Percentiles rank a stretch among this genome's conserved stretches.
These are phyloP conservation scores for Strigamia maritima DNA, from an alignment of 2,888 invertebrate species.

Conservation along the genomic window DNA sequence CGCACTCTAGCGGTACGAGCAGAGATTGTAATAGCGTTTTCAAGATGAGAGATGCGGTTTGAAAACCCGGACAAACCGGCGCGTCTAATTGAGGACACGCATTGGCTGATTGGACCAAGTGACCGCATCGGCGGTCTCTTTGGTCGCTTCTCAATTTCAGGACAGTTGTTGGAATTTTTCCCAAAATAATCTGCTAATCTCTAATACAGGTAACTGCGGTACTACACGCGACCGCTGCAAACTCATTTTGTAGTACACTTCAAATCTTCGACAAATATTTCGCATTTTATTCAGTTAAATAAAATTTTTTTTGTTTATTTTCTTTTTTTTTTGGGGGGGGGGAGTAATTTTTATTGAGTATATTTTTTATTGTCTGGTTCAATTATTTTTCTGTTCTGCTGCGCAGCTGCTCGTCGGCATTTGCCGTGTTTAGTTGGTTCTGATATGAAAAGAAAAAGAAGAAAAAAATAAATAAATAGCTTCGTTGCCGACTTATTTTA, in stretches of 20 bases:
- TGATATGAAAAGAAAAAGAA: not conserved
- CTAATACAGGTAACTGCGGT: not conserved
- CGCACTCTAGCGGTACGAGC: not conserved
- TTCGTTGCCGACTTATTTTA: not conserved
- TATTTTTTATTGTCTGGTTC: no score
- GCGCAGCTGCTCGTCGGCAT: not conserved
- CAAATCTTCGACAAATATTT: not conserved
- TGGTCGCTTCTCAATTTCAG: not conserved
- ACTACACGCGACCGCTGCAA: not conserved
- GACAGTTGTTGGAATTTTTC: not conserved
- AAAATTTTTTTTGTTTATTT: no score
- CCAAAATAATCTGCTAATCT: not conserved
- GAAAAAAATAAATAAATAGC: not conserved
- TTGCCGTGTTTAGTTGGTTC: not conserved
- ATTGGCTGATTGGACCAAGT: conserved; percentile 4
- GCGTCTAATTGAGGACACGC: not conserved
- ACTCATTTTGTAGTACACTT: not conserved
- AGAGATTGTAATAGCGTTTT: not conserved
- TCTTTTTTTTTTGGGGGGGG: no score
- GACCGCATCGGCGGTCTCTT: not conserved
- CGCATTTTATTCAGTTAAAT: not conserved
- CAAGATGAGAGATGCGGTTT: not conserved
- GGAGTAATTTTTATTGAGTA: no score
- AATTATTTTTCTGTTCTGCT: not conserved
- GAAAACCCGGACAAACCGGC: not conserved